Evolutionary conservation across 2,888 invertebrate genomes (phyloP), one percentile per base, ranked within the genome.

Genomic region (Amiota mariae): DNA sequence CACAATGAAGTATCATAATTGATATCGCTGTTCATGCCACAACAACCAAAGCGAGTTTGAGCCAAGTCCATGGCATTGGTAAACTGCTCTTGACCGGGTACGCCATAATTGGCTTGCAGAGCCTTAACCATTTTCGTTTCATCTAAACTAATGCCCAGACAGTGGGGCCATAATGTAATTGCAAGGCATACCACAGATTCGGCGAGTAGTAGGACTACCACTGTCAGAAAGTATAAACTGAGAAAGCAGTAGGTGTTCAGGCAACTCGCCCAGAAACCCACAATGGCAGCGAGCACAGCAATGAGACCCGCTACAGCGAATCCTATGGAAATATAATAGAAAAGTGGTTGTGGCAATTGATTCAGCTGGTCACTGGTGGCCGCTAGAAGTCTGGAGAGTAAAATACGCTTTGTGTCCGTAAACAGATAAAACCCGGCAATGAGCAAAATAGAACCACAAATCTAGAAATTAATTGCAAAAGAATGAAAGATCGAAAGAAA

Each of bases 241-340:
- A 95, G 91, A 77, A 94, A 92, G 80, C 93, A 93, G 84, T 94
- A 95, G 82, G 93, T 95, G 78, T 94, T 93, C 81, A 95, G 91
- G 83, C 94, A 95, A 0, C 94, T 93, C 0, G 95, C 95, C 95
- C 95, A 96, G 88, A 95, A 96, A 67, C 96, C 96, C 20, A 95
- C 89, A 64, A 95, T 92, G 4, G 94, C 93, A 0, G 93, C 92
- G 8, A 93, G 91, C 72, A 94, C 93, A 70, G 95, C 92, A 51
- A 93, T 88, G 72, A 95, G 91, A 1, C 96, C 96, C 0, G 94
- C 91, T 0, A 92, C 91, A n/a, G 94, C 91, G 70, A 95, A 88
- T 2, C 93, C 94, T 68, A 96, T 91, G 0, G 95, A 93, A 9
- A 94, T 91, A 86, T 96, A 96, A 87, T 95, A 94, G 82, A 96